Evolutionary conservation across 1,140 invertebrate genomes (phyloP).

Genomic region (Camponotus floridanus): DNA sequence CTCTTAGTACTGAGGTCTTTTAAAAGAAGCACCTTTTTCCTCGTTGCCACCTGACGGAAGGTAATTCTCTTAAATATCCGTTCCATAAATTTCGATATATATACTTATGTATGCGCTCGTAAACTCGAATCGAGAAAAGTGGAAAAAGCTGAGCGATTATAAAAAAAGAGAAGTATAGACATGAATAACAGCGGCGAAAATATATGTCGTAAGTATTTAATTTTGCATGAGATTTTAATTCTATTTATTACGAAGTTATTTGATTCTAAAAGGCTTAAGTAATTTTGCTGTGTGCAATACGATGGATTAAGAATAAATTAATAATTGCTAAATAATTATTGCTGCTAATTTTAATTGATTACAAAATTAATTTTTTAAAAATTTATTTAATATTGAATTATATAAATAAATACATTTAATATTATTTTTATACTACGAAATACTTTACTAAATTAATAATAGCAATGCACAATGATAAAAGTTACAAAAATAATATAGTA

Average conservation of each 20-base stretch:
- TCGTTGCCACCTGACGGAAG: slow-evolving; percentile 59
- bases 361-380: not conserved
- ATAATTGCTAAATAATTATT: too few relatives aligned
- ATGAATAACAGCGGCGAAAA: not conserved
- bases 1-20: slow-evolving; percentile 51
- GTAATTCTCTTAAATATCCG: slow-evolving; percentile 71
- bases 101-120: not conserved
- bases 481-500: slow-evolving; percentile 4
- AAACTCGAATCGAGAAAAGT: slow-evolving; percentile 45
- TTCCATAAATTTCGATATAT: slow-evolving; percentile 65
- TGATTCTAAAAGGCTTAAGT: too few relatives aligned
- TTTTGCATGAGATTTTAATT: not conserved
- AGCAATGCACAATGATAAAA: not conserved
- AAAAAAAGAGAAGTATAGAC: not conserved
- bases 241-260: not conserved
- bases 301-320: too few relatives aligned
- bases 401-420: not conserved
- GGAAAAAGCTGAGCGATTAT: not conserved
- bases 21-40: slow-evolving; percentile 53
- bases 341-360: not conserved
- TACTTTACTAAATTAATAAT: not conserved
- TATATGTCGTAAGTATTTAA: slow-evolving; percentile 17
- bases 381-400: slow-evolving; percentile 2
- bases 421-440: not conserved
- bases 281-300: too few relatives aligned